Base-by-base conservation (phyloP, 2,888 invertebrate species). In the Meliscaeva auricollis region DNA sequence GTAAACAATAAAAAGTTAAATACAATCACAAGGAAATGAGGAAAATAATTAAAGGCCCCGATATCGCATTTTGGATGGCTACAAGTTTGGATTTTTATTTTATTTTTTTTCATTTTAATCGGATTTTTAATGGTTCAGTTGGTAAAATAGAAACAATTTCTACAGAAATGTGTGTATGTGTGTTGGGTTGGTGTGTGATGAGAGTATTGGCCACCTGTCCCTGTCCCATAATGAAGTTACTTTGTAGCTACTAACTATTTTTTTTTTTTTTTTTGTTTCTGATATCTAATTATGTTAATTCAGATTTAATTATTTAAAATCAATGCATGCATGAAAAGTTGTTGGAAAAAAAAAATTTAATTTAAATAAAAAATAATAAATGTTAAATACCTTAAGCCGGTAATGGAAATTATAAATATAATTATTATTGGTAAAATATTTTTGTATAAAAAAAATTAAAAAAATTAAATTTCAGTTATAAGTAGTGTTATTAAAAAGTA, bases 221-320 rank as follows among this genome's bases (percentile, higher is more conserved):
- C 2, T n/a, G 3, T 1, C 26, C 1, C 1, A n/a, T 38, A 17
- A 35, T 32, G 15, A 48, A 17, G 22, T 44, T 58, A 58, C 75
- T 69, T 50, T 38, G 26, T 56, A 11, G 17, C 50, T 44, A 50
- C 41, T 73, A 44, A 52, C 32, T 38, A 13, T 9, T 50, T 62
- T 60, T 60, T 62, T 62, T 35, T 44, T 38, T 60, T 32, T 48
- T 38, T 46, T 46, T 26, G 2, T 13, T 32, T 48, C 11, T 38
- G 52, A 56, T 81, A 77, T 81, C 85, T 85, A 85, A 85, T 85
- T 81, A 85, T 73, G 76, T 80, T 77, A 85, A 85, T 84, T 75
- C 68, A 35, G 70, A 79, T 70, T 79, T 73, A 81, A 85, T 85
- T 81, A 69, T 81, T 81, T 80, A 60, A 81, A 85, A 81, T 77